phyloP scores from a whole-genome alignment of 2,113 vertebrate species.

The Calypte anna region DNA sequence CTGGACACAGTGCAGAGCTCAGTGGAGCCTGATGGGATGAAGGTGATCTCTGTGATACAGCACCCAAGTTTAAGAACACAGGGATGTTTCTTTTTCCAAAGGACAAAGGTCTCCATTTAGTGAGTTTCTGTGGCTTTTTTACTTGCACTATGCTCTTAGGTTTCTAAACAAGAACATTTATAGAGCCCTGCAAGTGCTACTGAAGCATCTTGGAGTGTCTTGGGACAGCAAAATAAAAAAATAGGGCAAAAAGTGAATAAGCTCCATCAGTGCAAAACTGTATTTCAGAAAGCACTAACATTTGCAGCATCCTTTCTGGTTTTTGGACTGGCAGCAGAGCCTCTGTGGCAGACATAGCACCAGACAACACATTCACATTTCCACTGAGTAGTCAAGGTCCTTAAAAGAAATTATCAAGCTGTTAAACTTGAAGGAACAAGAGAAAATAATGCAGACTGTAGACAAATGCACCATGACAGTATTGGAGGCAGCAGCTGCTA shows the following conservation, averaged over 20 bases:
- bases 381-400: not conserved
- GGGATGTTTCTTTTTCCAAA: rapidly evolving
- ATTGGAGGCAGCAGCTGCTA: not conserved
- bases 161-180: not conserved
- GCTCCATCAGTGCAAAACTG: not conserved
- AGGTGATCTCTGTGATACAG: not conserved
- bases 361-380: not conserved
- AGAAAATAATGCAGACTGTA: not conserved
- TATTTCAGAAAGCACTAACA: not conserved
- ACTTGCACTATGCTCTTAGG: not conserved
- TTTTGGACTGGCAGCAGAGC: not conserved
- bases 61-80: not conserved
- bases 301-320: not conserved
- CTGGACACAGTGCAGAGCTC: not conserved
- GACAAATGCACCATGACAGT: not conserved
- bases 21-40: not conserved
- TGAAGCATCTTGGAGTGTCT: not conserved
- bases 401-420: not conserved
- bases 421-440: not conserved
- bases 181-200: not conserved
- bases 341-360: not conserved
- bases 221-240: not conserved
- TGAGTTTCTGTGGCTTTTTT: not conserved
- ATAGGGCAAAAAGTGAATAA: not conserved
- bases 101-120: not conserved